Conservation (phyloP, 2,888 invertebrate species). For the Spodoptera littoralis region DNA sequence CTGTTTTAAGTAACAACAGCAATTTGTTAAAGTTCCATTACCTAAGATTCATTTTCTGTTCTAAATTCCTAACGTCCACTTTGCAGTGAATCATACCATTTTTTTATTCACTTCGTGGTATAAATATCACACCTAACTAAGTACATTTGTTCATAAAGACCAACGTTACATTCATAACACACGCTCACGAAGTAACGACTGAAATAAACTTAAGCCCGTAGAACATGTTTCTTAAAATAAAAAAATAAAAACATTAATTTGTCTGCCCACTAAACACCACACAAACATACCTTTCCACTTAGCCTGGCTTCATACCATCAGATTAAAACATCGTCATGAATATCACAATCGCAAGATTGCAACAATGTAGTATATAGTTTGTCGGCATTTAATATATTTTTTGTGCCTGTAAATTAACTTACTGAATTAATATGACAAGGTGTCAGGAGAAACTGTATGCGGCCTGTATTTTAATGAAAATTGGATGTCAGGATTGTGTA, state of each 20-base stretch:
- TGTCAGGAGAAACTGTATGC: slow-evolving; percentile 57
- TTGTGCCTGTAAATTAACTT: slow-evolving; percentile 70
- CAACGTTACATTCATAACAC: too few species aligned
- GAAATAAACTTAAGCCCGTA: not conserved
- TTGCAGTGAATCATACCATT: too few species aligned
- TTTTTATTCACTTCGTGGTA: not conserved
- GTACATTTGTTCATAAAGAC: too few species aligned
- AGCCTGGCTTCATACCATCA: slow-evolving; percentile 51
- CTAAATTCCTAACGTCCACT: too few species aligned
- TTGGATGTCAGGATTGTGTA: slow-evolving; percentile 36
- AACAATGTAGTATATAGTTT: slow-evolving; percentile 71
- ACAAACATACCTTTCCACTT: slow-evolving; percentile 18
- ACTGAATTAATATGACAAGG: slow-evolving; percentile 73
- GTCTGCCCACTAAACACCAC: not conserved
- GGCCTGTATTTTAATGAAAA: slow-evolving; percentile 32
- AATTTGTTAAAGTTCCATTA: too few species aligned
- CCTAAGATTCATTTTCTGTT: too few species aligned
- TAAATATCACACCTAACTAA: not conserved
- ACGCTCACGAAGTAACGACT: too few species aligned
- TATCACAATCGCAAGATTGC: slow-evolving; percentile 74
- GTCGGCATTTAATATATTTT: slow-evolving; percentile 62
- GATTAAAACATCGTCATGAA: slow-evolving; percentile 71
- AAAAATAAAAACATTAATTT: not conserved
- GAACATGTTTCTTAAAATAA: not conserved
- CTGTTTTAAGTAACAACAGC: too few species aligned